A percentile compares a stretch with the other conserved stretches of the same genome.
Evolutionary conservation across 2,888 invertebrate species (phyloP).

Genomic region (Aspidiotus rigidus): DNA sequence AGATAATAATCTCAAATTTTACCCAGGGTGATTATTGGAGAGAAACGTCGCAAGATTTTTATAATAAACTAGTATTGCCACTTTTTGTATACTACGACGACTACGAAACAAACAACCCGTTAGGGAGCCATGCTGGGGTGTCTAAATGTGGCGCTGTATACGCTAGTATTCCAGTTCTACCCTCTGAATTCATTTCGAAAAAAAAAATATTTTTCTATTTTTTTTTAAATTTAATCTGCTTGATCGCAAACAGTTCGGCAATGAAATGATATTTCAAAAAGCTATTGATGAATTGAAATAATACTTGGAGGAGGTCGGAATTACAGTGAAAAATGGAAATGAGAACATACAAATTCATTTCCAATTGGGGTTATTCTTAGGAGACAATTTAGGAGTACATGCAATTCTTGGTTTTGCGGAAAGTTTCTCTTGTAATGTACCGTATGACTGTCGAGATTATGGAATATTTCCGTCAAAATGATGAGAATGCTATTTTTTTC

Average conservation of each 20-base stretch:
- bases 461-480: too few relatives aligned
- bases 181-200: constrained; percentile 33
- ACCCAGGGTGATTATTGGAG: neutral
- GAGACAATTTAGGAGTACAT: constrained; percentile 36
- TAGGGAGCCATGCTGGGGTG: constrained; percentile 35
- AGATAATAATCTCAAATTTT: neutral
- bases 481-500: too few relatives aligned
- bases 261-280: constrained; percentile 27
- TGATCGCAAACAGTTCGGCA: constrained; percentile 16
- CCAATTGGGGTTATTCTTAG: constrained; percentile 34
- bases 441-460: too few relatives aligned
- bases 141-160: constrained; percentile 35
- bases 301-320: constrained; percentile 31
- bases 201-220: constrained; percentile 31
- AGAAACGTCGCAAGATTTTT: neutral
- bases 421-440: constrained; percentile 34
- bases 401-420: constrained; percentile 36
- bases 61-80: neutral
- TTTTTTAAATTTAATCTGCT: constrained; percentile 34
- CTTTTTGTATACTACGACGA: neutral
- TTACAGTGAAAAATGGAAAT: constrained; percentile 8
- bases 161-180: constrained; percentile 31
- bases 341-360: constrained; percentile 33
- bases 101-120: constrained; percentile 35
- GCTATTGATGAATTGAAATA: constrained; percentile 36